These are phyloP conservation scores for Priocnemis perturbator DNA, from an alignment of 2,888 invertebrate genomes.

Conservation along the genomic window DNA sequence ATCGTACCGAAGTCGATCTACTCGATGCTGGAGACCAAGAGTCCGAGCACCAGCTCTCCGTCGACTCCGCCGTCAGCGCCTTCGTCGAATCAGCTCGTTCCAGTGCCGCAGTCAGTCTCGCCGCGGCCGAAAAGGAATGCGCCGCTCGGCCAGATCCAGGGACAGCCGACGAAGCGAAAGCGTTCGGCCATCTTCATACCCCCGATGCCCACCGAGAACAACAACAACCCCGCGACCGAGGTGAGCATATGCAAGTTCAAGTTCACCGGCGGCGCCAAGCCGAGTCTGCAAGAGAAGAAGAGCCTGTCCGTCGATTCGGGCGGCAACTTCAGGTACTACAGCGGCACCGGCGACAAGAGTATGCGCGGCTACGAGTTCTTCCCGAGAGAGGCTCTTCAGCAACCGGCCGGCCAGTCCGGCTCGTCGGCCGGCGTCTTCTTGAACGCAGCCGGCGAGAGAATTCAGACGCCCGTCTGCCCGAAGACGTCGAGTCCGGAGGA, in stretches of 20 bases:
- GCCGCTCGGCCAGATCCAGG: slow-evolving; percentile 65
- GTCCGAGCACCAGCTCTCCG: slow-evolving; percentile 45
- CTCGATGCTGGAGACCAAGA: slow-evolving; percentile 68
- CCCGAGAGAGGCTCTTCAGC: slow-evolving; percentile 83
- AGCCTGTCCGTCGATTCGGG: slow-evolving; percentile 93
- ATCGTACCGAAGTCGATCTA: slow-evolving; percentile 75
- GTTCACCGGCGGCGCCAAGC: slow-evolving; percentile 93
- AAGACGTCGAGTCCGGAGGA: slow-evolving; percentile 58
- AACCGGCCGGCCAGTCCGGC: slow-evolving; percentile 76
- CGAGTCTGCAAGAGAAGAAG: slow-evolving; percentile 92
- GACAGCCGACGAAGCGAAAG: slow-evolving; percentile 82
- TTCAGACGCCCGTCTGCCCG: slow-evolving; percentile 66
- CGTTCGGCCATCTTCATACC: slow-evolving; percentile 91
- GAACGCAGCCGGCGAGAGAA: slow-evolving; percentile 78
- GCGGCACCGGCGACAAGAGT: slow-evolving; percentile 89
- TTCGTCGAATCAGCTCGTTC: slow-evolving; percentile 57
- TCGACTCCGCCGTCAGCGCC: slow-evolving; percentile 64
- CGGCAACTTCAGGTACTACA: slow-evolving; percentile 91
- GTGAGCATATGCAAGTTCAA: slow-evolving; percentile 96
- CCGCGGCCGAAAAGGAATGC: slow-evolving; percentile 76
- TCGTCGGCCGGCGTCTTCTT: slow-evolving; percentile 76
- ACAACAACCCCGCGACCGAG: slow-evolving; percentile 87
- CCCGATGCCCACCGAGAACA: slow-evolving; percentile 85
- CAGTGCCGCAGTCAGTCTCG: slow-evolving; percentile 53
- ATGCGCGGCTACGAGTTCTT: slow-evolving; percentile 87